Evolutionary conservation across 2,888 invertebrate genomes (phyloP).

Genomic region (Ashinkailepas kermadecensis): DNA sequence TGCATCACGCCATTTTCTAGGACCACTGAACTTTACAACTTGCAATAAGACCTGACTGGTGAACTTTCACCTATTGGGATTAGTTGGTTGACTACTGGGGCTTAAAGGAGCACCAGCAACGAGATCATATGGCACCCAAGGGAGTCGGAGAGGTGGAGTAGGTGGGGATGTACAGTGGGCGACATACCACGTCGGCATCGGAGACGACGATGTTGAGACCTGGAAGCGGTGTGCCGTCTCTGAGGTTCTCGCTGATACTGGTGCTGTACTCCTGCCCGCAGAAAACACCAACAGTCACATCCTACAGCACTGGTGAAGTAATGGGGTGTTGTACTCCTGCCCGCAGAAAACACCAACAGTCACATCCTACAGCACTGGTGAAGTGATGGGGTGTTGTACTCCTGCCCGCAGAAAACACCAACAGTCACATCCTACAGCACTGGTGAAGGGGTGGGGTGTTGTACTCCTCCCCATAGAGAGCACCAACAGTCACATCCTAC

Average conservation of each 20-base stretch:
- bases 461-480: no score
- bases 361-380: no score
- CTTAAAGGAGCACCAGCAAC: no score
- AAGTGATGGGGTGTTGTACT: background rate
- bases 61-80: no score
- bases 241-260: constrained; percentile 72
- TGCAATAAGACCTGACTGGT: no score
- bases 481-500: no score
- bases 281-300: background rate
- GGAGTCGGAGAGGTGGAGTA: background rate
- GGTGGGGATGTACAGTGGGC: background rate
- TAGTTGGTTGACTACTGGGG: no score
- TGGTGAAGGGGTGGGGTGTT: no score
- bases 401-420: background rate
- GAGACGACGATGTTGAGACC: constrained; percentile 74
- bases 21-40: no score
- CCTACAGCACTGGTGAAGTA: background rate
- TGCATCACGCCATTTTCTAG: no score
- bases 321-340: no score
- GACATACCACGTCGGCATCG: constrained; percentile 73
- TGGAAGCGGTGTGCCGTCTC: constrained; percentile 69
- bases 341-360: no score
- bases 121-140: background rate
- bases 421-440: background rate
- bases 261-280: constrained; percentile 61